Base-by-base conservation (phyloP, 1,140 invertebrate species). In the Cherax quadricarinatus region DNA sequence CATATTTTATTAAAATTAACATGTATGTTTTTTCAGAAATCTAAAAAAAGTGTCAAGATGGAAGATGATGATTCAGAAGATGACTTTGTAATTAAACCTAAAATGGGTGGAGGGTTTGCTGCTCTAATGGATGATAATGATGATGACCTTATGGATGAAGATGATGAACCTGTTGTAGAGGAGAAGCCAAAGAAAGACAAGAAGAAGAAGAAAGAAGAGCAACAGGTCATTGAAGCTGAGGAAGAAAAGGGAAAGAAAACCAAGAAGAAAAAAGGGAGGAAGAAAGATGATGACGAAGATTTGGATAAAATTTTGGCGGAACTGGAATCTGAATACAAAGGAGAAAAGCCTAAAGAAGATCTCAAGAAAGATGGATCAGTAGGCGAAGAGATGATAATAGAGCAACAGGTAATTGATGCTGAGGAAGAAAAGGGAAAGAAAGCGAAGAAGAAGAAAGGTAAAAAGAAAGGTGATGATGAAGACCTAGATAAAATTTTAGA, bases 401-500 rank as follows among this genome's bases (percentile, higher is more conserved):
- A 96, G 14, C 41, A 91, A 86, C 30, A 41, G 30, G 30, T 41
- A 0, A 41, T 41, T 41, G 95, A 94, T 90, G 96, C 96, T 80
- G 96, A 95, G 91, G 96, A 96, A 62, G 96, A 96, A 89, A 95
- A 94, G 89, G 96, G 95, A 88, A 94, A 95, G 53, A 97, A 97
- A 14, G 96, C 98, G 41, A 98, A 98, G 95, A 97, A 97, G 49
- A 97, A 97, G 30, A 97, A 53, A 95, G 95, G 88, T 96, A 96
- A 95, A 95, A 94, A 93, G 94, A 95, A 95, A 53, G 91, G 94
- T 85, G 92, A 93, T 21, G 97, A 98, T 94, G 97, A 98, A 94
- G 97, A 98, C 94, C 96, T 98, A 92, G 97, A 98, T 94, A 97
- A 97, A 95, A 97, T 98, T 80, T 95, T 98, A 93, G 97, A 97